These are phyloP conservation scores for Dicyrtoma fusca DNA, from an alignment of 2,888 invertebrate species.

Conservation along the genomic window DNA sequence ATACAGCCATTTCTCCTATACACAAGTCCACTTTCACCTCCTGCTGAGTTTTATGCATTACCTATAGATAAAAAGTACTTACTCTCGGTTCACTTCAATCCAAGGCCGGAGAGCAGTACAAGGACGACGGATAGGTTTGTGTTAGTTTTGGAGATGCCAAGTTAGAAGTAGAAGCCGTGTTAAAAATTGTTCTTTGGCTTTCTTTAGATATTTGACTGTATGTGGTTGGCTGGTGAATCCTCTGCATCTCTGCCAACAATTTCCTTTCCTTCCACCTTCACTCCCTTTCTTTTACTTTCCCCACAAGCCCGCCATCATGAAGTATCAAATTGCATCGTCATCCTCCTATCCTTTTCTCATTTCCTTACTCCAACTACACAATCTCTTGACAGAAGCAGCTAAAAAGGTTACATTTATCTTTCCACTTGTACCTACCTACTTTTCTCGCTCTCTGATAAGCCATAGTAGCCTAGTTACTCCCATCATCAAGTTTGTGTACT, in stretches of 20 bases:
- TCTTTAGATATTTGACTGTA: neutral
- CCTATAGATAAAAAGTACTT: neutral
- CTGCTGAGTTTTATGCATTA: neutral
- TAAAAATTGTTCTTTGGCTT: constrained; percentile 9
- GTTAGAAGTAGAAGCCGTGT: neutral
- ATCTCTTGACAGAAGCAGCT: neutral
- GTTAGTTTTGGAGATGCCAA: neutral
- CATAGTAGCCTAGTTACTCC: neutral
- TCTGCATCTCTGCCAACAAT: constrained; percentile 2
- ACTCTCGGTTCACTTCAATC: neutral
- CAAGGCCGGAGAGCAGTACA: neutral
- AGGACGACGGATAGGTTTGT: neutral
- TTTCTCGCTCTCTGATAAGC: neutral
- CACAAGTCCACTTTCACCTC: neutral
- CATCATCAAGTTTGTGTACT: too few relatives aligned
- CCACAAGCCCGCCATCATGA: too few relatives aligned
- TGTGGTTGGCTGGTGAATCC: neutral
- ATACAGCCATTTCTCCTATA: neutral
- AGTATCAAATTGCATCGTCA: too few relatives aligned
- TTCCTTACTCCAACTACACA: too few relatives aligned
- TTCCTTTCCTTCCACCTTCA: constrained; percentile 1
- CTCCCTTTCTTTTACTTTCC: too few relatives aligned
- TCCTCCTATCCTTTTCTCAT: too few relatives aligned
- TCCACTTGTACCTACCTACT: neutral
- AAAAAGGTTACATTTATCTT: constrained; percentile 11